phyloP scores from a whole-genome alignment of 2,797 vertebrate species.

The Selene dorsalis region DNA sequence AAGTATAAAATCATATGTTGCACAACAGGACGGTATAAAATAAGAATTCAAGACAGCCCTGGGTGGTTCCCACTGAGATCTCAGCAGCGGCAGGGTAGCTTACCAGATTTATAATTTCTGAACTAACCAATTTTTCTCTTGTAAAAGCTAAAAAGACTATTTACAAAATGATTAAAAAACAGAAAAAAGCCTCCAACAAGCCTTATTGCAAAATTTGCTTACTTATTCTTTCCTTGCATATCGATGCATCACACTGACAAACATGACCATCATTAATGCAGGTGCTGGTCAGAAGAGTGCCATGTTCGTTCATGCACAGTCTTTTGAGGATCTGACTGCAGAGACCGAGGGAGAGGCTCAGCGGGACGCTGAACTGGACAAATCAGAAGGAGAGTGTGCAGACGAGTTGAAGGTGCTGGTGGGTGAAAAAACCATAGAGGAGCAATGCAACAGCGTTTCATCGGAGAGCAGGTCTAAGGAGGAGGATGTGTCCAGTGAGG shows the following conservation, averaged over 20 bases:
- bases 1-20: neutral
- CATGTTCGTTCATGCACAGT: constrained; percentile 94
- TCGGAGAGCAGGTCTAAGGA: constrained; percentile 83
- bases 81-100: neutral
- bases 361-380: constrained; percentile 50
- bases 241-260: neutral
- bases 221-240: neutral
- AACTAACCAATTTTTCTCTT: neutral
- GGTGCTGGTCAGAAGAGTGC: constrained; percentile 92
- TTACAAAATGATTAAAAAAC: neutral
- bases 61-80: neutral
- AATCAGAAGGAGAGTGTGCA: constrained; percentile 70
- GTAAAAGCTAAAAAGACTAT: neutral
- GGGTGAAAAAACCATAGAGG: constrained; percentile 57
- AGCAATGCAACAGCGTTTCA: constrained; percentile 76
- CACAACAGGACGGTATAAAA: neutral
- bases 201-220: neutral
- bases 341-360: constrained; percentile 77
- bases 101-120: neutral
- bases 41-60: neutral
- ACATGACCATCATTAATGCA: constrained; percentile 58
- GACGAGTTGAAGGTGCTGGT: constrained; percentile 78
- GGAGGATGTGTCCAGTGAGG: constrained; percentile 89
- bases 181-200: neutral
- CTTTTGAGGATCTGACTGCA: constrained; percentile 93